A percentile compares a stretch with the other conserved stretches of the same genome.
phyloP scores from a whole-genome alignment of 1,140 invertebrate species.

The Trissolcus basalis region DNA sequence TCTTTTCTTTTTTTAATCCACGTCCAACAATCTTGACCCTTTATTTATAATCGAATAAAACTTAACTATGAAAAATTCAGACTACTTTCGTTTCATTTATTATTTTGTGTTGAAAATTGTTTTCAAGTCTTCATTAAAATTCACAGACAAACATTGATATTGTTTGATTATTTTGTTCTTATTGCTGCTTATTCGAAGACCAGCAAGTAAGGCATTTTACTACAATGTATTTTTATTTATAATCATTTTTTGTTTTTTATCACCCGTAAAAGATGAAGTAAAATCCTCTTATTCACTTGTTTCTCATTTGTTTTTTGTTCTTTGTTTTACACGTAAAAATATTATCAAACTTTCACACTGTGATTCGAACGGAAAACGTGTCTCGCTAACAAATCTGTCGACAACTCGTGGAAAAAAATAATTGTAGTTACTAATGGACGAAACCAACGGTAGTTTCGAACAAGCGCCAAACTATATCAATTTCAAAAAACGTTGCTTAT shows the following conservation, averaged over 20 bases:
- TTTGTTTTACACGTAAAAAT: not conserved
- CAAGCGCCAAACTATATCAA: no score
- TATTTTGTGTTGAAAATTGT: not conserved
- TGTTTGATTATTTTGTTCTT: constrained; percentile 59
- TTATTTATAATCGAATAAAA: constrained; percentile 38
- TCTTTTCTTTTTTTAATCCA: no score
- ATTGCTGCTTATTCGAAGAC: constrained; percentile 60
- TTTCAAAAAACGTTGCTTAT: no score
- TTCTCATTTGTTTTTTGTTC: not conserved
- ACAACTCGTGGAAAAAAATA: no score
- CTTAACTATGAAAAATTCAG: constrained; percentile 27
- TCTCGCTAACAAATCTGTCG: no score
- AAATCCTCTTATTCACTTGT: not conserved
- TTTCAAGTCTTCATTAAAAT: constrained; percentile 49
- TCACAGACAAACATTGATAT: constrained; percentile 53
- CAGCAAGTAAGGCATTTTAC: constrained; percentile 64
- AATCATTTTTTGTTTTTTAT: constrained; percentile 23
- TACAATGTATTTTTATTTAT: constrained; percentile 34
- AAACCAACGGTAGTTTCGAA: no score
- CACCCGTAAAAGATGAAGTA: constrained; percentile 4
- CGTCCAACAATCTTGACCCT: constrained; percentile 36
- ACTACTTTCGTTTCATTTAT: not conserved
- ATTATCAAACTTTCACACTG: not conserved
- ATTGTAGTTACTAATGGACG: no score
- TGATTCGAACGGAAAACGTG: no score